Conservation (phyloP, 2,797 vertebrate species). For the Amblyraja radiata region DNA sequence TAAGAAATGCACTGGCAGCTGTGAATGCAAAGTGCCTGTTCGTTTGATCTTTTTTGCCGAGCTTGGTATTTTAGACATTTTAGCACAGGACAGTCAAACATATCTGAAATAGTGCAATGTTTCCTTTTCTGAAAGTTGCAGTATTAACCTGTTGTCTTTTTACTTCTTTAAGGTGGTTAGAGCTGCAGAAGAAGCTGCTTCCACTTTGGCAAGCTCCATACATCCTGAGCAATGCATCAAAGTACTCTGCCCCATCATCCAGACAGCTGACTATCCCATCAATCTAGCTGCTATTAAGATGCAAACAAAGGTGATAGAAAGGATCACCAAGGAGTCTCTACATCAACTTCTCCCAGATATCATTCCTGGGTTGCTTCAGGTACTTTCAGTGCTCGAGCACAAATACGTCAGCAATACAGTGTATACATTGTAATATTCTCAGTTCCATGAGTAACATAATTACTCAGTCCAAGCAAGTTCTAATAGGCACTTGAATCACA, state of each 20-base stretch:
- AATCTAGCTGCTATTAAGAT: constrained; percentile 97
- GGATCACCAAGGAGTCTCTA: constrained; percentile 82
- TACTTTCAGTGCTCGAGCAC: constrained; percentile 44
- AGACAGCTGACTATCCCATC: constrained; percentile 96
- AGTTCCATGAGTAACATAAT: not conserved
- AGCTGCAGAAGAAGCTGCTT: constrained; percentile 88
- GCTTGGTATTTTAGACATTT: not conserved
- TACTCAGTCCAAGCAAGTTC: not conserved
- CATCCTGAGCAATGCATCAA: constrained; percentile 97
- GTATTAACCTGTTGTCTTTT: constrained; percentile 35
- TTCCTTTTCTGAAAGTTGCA: not conserved
- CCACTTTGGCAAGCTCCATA: constrained; percentile 85
- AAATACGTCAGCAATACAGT: not conserved
- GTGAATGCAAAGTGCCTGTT: not conserved
- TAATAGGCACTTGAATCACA: not conserved
- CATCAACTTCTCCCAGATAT: constrained; percentile 84
- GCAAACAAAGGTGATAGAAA: constrained; percentile 93
- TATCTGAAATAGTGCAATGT: not conserved
- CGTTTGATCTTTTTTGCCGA: not conserved
- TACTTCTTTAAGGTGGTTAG: constrained; percentile 74
- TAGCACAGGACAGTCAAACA: not conserved
- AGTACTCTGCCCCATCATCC: constrained; percentile 93
- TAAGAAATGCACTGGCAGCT: not conserved
- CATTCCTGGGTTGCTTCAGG: constrained; percentile 91
- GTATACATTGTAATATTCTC: not conserved